Percentiles rank a stretch among this genome's conserved stretches.
Evolutionary conservation across 1,140 invertebrate genomes (phyloP).

Genomic region (Drosophila kurseongensis): DNA sequence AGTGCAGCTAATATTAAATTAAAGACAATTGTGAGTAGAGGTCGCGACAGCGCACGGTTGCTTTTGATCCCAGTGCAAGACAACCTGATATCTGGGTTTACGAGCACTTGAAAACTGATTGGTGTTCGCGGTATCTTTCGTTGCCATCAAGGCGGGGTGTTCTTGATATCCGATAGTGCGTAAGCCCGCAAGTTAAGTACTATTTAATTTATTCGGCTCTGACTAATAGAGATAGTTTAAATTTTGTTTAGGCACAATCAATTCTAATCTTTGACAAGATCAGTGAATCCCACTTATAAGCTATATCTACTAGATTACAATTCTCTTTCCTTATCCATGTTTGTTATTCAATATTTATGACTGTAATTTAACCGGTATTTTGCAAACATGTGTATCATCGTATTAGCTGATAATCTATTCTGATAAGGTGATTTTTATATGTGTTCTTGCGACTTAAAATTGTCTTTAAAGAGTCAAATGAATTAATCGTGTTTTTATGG

Average conservation of each 20-base stretch:
- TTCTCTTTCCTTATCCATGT: background rate
- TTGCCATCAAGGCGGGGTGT: slow-evolving; percentile 1
- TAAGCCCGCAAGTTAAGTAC: slow-evolving; percentile 18
- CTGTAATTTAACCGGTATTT: background rate
- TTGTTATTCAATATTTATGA: slow-evolving; percentile 8
- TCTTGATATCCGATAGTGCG: slow-evolving; percentile 25
- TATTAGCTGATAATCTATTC: slow-evolving; percentile 5
- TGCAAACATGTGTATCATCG: background rate
- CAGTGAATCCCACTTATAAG: slow-evolving; percentile 1
- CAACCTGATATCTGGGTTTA: slow-evolving; percentile 33
- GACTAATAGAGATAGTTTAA: background rate
- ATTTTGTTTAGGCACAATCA: background rate
- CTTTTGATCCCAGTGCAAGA: slow-evolving; percentile 18
- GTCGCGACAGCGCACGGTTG: slow-evolving; percentile 40
- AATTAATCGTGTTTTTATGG: background rate
- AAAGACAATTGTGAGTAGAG: slow-evolving; percentile 78
- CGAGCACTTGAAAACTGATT: slow-evolving; percentile 22
- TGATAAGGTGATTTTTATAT: background rate
- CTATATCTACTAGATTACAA: background rate
- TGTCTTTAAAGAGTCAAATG: background rate
- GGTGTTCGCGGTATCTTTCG: slow-evolving; percentile 37
- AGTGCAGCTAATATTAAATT: slow-evolving; percentile 69
- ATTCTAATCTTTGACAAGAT: background rate
- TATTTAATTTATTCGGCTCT: slow-evolving; percentile 1
- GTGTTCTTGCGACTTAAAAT: background rate